Base-by-base conservation (phyloP, 2,888 invertebrate species). In the Steinernema hermaphroditum region DNA sequence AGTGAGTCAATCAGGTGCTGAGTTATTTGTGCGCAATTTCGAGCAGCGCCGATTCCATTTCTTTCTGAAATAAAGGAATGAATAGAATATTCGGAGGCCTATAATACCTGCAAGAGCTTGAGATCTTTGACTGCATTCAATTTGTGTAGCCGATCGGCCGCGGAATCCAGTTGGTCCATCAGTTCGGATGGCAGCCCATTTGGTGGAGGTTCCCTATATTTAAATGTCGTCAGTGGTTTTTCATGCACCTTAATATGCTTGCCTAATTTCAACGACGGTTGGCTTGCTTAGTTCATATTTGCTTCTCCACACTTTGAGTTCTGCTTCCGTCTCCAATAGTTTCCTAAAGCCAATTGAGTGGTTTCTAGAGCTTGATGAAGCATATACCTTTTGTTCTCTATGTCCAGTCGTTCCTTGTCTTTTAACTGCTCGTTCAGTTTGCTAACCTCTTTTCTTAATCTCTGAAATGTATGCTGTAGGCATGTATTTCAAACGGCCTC, bases 361-460 rank as follows among this genome's bases (percentile, higher is more conserved):
- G 8, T 54, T 19, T 22, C 22, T 8, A 29, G 16, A 62, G 16
- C 24, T 14, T 32, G 16, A 32, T 6, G 46, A 16, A 37, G 12
- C 2, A 46, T 6, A 9, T n/a, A 62, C 62, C 62, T 24, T 32
- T 62, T 62, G 8, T 12, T 16, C 16, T 62, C 62, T 2, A 16
- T 62, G 22, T 62, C 62, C 29, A 32, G 62, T 1, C 62, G 62
- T 16, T 62, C 62, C 19, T 62, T 62, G 32, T 24, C 32, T 73
- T 80, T 80, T 57, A 80, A 37, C 46, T 77, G 76, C 16, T 80
- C 77, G 27, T 77, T 80, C 49, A 80, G 46, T 62, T 80, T 76
- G 44, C 77, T 75, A 74, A 80, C 54, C 32, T 80, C 78, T 50
- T 78, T 78, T 50, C 78, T 74, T 32, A 80, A 71, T 2, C 62